Evolutionary conservation across 92 coral and sea anemone genomes (phyloP).

Genomic region (Palythoa grandiflora): DNA sequence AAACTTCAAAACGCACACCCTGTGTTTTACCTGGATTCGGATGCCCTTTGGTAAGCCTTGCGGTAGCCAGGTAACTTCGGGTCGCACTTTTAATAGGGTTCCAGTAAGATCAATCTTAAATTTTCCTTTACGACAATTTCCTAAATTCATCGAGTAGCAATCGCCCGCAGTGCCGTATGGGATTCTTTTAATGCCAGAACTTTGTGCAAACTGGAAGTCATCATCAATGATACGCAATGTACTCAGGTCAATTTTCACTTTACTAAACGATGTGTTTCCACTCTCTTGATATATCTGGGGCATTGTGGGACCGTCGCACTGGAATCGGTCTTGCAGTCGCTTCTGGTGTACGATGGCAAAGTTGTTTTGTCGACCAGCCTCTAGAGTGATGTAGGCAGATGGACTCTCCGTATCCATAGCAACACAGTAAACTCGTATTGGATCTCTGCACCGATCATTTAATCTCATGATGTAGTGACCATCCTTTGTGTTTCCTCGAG

Average conservation of each 20-base stretch:
- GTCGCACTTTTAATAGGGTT: constrained; percentile 76
- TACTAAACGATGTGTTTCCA: constrained; percentile 81
- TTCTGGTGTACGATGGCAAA: constrained; percentile 81
- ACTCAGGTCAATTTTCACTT: constrained; percentile 79
- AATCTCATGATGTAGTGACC: constrained; percentile 88
- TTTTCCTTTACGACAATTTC: constrained; percentile 88
- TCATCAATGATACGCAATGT: constrained; percentile 69
- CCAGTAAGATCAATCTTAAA: constrained; percentile 93
- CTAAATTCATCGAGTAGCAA: constrained; percentile 90
- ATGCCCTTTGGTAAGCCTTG: constrained; percentile 89
- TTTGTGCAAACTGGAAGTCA: constrained; percentile 78
- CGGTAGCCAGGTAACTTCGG: constrained; percentile 81
- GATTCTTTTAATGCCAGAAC: constrained; percentile 66
- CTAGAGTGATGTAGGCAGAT: constrained; percentile 80
- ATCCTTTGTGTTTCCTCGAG: constrained; percentile 79
- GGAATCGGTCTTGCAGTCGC: constrained; percentile 85
- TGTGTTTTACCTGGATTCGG: constrained; percentile 67
- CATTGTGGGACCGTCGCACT: constrained; percentile 83
- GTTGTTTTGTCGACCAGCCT: constrained; percentile 84
- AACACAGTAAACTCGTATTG: constrained; percentile 88
- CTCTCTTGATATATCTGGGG: constrained; percentile 74
- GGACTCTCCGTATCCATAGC: constrained; percentile 74
- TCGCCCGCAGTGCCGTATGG: constrained; percentile 99
- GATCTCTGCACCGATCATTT: constrained; percentile 82
- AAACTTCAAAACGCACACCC: no score